Percentiles rank a stretch among this genome's conserved stretches.
These are phyloP conservation scores for Luidia sarsii DNA, from an alignment of 53 echinoderm and acorn worm genomes.

Conservation along the genomic window DNA sequence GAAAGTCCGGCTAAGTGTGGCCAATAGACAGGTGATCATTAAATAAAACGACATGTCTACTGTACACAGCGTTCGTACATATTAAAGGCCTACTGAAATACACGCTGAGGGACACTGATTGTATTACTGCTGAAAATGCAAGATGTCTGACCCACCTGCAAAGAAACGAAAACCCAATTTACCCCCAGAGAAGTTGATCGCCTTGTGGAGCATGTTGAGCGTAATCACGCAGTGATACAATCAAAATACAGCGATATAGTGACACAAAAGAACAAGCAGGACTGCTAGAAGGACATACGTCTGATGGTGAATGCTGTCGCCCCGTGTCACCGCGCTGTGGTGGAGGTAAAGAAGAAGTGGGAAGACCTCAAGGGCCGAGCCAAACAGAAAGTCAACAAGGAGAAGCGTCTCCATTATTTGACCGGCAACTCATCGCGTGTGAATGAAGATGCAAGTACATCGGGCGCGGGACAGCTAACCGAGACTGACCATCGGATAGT, in stretches of 20 bases:
- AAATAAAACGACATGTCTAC: too few relatives aligned
- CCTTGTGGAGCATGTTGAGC: conserved; percentile 4
- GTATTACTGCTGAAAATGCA: conserved; percentile 26
- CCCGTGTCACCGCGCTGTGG: conserved; percentile 9
- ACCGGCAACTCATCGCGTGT: conserved; percentile 2
- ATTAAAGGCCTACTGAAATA: conserved; percentile 8
- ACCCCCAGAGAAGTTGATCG: not conserved
- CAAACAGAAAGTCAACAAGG: conserved; percentile 19
- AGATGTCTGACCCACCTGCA: conserved; percentile 3
- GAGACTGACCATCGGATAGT: conserved; percentile 12
- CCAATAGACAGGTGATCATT: too few relatives aligned
- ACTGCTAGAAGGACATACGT: conserved; percentile 15
- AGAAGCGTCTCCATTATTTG: conserved; percentile 16
- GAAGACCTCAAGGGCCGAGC: conserved; percentile 11
- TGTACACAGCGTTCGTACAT: conserved; percentile 13
- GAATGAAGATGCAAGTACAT: conserved; percentile 1
- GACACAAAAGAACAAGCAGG: conserved; percentile 5
- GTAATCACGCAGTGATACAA: conserved; percentile 15
- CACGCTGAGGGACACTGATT: conserved; percentile 27
- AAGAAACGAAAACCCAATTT: conserved; percentile 3
- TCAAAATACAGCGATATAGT: conserved; percentile 17
- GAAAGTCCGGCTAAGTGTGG: too few relatives aligned
- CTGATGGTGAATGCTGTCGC: not conserved
- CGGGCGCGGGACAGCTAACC: conserved; percentile 17
- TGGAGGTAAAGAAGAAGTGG: conserved; percentile 3